Percentiles rank a stretch among this genome's conserved stretches.
Conservation (phyloP, 2,797 vertebrate genomes). For the Dendrocincla tyrannina region DNA sequence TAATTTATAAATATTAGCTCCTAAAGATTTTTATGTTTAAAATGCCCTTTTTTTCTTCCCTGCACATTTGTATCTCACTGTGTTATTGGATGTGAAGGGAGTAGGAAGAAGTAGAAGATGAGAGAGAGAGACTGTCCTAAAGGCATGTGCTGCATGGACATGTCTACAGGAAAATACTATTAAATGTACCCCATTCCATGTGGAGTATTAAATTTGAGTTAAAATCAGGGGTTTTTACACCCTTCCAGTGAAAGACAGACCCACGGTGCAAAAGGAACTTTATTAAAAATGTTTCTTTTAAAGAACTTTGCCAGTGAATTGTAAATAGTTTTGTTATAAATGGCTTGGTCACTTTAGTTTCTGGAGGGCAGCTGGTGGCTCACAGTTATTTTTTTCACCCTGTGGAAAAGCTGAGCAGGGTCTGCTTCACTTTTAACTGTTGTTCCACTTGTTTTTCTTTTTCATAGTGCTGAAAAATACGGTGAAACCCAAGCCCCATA, state of each 20-base stretch:
- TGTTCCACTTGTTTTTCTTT: neutral
- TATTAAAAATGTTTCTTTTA: neutral
- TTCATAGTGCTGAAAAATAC: neutral
- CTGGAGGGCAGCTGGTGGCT: neutral
- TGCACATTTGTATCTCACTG: neutral
- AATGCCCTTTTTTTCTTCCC: neutral
- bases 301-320: neutral
- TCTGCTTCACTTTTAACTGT: neutral
- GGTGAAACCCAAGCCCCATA: neutral
- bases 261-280: rapidly evolving
- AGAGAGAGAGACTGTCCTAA: neutral
- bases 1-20: neutral
- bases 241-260: neutral
- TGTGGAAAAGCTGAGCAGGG: neutral
- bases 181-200: neutral
- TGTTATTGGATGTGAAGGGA: neutral
- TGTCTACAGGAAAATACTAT: neutral
- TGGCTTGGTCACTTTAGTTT: neutral
- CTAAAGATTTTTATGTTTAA: neutral
- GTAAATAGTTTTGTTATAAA: neutral
- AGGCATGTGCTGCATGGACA: rapidly evolving
- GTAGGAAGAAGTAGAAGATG: neutral
- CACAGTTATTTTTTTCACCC: neutral
- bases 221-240: neutral
- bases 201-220: neutral